Conservation (phyloP, 2,797 vertebrate genomes). For the Sebastes hopkinsi region DNA sequence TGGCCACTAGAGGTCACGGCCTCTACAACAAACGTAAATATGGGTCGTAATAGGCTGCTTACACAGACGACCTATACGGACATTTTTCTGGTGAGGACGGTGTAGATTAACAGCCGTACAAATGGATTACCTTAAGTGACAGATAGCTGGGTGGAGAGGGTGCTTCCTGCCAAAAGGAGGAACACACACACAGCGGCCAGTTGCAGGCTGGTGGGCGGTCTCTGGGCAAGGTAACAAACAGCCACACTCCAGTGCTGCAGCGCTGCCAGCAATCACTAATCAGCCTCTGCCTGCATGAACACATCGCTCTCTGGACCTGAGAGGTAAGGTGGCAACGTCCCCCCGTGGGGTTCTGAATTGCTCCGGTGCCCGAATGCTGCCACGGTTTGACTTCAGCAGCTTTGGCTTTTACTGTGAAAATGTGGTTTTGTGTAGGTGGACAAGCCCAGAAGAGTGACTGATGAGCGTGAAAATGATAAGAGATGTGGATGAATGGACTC, state of each 20-base stretch:
- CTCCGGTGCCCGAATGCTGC: neutral
- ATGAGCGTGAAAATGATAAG: conserved; percentile 2
- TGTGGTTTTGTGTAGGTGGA: neutral
- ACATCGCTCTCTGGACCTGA: conserved; percentile 1
- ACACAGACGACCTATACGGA: too few relatives aligned
- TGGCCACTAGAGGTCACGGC: too few relatives aligned
- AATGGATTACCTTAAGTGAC: conserved; percentile 4
- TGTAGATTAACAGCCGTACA: neutral
- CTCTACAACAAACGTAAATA: too few relatives aligned
- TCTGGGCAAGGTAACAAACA: conserved; percentile 38
- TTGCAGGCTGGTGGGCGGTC: conserved; percentile 22
- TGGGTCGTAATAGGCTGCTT: too few relatives aligned
- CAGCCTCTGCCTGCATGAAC: conserved; percentile 34
- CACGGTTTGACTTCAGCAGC: conserved; percentile 7
- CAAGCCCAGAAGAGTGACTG: conserved; percentile 8
- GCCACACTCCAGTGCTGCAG: conserved; percentile 12
- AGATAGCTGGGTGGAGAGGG: neutral
- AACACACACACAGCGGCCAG: neutral
- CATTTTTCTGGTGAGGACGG: neutral
- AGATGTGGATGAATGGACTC: conserved; percentile 9
- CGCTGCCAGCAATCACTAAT: conserved; percentile 38
- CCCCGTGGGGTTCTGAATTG: conserved; percentile 20
- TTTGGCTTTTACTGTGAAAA: conserved; percentile 9
- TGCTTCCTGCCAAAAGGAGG: neutral
- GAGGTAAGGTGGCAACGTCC: conserved; percentile 2